Evolutionary conservation across 2,888 invertebrate species (phyloP).

Genomic region (Mantis religiosa): DNA sequence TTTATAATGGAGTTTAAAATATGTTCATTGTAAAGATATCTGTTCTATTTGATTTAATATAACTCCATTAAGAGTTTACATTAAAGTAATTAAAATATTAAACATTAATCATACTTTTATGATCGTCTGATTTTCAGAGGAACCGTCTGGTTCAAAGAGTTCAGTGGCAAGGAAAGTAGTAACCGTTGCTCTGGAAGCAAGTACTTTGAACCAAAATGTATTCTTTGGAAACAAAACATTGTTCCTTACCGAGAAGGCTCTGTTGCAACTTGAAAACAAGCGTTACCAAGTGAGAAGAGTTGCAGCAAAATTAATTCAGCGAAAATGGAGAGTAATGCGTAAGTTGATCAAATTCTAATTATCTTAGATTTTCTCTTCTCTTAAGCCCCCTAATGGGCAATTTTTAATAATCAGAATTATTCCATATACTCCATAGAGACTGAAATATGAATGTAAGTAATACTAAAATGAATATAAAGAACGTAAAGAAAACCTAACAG

Average conservation of each 20-base stretch:
- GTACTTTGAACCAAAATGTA: background rate
- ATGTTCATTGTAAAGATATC: too few relatives aligned
- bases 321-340: background rate
- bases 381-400: background rate
- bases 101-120: too few relatives aligned
- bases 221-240: background rate
- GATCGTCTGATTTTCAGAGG: background rate
- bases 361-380: background rate
- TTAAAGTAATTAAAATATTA: too few relatives aligned
- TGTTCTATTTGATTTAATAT: too few relatives aligned
- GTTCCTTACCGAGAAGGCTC: background rate
- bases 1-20: too few relatives aligned
- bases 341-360: background rate
- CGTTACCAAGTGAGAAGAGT: background rate
- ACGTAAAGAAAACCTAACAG: too few relatives aligned
- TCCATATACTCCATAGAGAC: too few relatives aligned
- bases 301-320: background rate
- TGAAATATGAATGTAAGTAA: too few relatives aligned
- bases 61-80: too few relatives aligned
- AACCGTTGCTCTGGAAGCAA: background rate
- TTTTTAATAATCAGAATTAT: too few relatives aligned
- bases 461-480: too few relatives aligned
- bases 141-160: background rate
- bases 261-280: background rate
- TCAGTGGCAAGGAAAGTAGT: background rate